Conservation (phyloP, 2,113 vertebrate species). For the Coracopsis vasa region DNA sequence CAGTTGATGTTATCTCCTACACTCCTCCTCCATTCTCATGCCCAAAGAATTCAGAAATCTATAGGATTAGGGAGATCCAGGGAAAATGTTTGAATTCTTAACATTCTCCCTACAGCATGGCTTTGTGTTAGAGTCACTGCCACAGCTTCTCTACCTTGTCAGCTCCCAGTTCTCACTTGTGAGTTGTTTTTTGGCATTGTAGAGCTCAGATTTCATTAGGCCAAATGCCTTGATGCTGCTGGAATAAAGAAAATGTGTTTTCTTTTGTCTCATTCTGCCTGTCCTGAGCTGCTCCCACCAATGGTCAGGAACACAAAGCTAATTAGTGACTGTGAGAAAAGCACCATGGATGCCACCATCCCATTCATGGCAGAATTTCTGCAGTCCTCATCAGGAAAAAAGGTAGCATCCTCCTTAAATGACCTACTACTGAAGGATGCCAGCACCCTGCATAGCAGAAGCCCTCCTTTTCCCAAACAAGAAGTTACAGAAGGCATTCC, state of each 20-base stretch:
- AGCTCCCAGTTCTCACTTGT: background rate
- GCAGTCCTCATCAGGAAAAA: background rate
- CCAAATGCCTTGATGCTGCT: background rate
- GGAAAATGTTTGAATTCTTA: background rate
- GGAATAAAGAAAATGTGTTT: background rate
- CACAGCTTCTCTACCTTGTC: background rate
- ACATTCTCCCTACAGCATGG: background rate
- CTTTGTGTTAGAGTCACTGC: background rate
- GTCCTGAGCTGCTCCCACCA: background rate
- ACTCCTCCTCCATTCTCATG: background rate
- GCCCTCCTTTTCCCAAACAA: background rate
- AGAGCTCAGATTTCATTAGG: background rate
- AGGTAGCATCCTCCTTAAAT: background rate
- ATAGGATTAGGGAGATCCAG: background rate
- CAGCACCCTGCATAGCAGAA: background rate
- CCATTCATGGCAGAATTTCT: background rate
- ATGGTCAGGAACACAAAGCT: background rate
- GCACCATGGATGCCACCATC: background rate
- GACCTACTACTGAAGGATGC: fast-evolving
- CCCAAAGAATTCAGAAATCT: background rate
- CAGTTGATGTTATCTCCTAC: background rate
- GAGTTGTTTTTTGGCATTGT: background rate
- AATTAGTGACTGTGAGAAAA: background rate
- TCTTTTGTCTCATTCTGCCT: background rate
- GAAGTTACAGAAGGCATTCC: background rate